These are phyloP conservation scores for Nipponacmea schrenckii DNA, from an alignment of 2,888 invertebrate genomes.

Conservation along the genomic window DNA sequence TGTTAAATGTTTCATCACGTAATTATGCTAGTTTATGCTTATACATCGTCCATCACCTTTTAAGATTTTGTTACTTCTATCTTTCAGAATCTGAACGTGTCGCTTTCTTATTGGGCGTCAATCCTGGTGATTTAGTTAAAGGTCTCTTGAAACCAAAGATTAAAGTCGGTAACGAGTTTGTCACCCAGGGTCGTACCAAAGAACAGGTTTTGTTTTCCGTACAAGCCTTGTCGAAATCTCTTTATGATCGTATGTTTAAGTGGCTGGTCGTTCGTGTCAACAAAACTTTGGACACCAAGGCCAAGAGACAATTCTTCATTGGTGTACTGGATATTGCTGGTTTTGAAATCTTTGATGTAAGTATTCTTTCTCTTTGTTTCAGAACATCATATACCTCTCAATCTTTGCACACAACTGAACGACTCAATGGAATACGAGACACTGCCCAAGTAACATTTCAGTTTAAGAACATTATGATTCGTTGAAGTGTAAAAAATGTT, in stretches of 20 bases:
- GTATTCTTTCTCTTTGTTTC: background rate
- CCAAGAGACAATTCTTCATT: constrained; percentile 98
- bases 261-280: constrained; percentile 99
- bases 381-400: too few species aligned
- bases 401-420: too few species aligned
- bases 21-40: too few species aligned
- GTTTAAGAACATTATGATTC: too few species aligned
- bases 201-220: constrained; percentile 72
- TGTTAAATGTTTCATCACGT: too few species aligned
- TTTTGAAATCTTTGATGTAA: constrained; percentile 96
- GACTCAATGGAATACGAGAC: too few species aligned
- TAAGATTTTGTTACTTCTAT: too few species aligned
- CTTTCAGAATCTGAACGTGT: constrained; percentile 84
- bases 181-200: constrained; percentile 97
- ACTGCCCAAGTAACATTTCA: too few species aligned
- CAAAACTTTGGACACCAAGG: constrained; percentile 97
- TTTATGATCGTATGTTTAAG: constrained; percentile 69
- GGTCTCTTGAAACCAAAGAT: constrained; percentile 89
- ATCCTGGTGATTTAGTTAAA: constrained; percentile 84
- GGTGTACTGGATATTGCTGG: constrained; percentile 99
- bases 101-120: constrained; percentile 89
- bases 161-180: constrained; percentile 96
- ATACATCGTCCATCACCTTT: too few species aligned
- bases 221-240: constrained; percentile 68
- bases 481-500: too few species aligned